Percentiles rank a stretch among this genome's conserved stretches.
phyloP scores from a whole-genome alignment of 2,113 vertebrate species.

The Dryoscopus gambensis region DNA sequence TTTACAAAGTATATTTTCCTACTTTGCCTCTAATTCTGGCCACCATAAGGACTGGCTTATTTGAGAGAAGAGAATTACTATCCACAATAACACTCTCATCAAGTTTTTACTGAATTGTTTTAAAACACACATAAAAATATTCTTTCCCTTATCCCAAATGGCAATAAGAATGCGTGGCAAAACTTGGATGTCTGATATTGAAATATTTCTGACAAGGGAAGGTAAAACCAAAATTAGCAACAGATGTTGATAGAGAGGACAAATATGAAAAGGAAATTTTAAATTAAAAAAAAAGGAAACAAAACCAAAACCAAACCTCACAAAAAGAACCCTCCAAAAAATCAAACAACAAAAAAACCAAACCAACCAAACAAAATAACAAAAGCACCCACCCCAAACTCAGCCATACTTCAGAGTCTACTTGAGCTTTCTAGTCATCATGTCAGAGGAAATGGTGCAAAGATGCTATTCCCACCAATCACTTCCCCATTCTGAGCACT shows the following conservation, averaged over 20 bases:
- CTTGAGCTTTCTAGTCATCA: neutral
- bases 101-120: neutral
- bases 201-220: neutral
- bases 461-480: neutral
- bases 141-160: neutral
- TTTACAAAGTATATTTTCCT: neutral
- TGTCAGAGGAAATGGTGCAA: neutral
- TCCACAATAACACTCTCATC: neutral
- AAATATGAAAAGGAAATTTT: neutral
- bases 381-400: neutral
- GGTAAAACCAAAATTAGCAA: neutral
- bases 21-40: neutral
- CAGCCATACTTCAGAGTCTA: neutral
- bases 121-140: neutral
- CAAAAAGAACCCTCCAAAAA: neutral
- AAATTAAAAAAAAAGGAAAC: neutral
- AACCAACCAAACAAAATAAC: neutral
- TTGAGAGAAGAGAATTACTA: neutral
- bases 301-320: neutral
- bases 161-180: neutral
- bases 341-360: neutral
- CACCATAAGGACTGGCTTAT: neutral
- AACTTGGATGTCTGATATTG: neutral
- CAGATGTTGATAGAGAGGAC: neutral
- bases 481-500: neutral